Percentiles rank a stretch among this genome's conserved stretches.
These are phyloP conservation scores for Neoniphon sammara DNA, from an alignment of 2,797 vertebrate species.

Conservation along the genomic window DNA sequence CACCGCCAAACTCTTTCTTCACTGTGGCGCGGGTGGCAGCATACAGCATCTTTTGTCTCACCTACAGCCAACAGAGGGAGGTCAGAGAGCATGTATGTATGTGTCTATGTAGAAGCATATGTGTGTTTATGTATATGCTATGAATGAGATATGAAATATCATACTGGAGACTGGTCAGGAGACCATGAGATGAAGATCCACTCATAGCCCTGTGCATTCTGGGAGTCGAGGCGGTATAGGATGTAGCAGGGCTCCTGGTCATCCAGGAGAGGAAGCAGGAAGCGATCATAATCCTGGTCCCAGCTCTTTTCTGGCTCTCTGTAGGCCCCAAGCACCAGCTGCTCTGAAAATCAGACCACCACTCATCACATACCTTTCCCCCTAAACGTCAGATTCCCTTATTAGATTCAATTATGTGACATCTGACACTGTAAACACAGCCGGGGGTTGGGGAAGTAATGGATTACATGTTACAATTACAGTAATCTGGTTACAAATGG, in stretches of 20 bases:
- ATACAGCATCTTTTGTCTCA: slow-evolving; percentile 98
- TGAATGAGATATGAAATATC: slow-evolving; percentile 8
- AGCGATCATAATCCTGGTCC: slow-evolving; percentile 93
- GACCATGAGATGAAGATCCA: slow-evolving; percentile 99
- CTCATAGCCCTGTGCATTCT: slow-evolving; percentile 95
- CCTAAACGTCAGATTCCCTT: slow-evolving; percentile 15
- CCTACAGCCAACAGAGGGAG: slow-evolving; percentile 77
- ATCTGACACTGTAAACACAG: neutral
- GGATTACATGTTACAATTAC: neutral
- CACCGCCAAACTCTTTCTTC: slow-evolving; percentile 98
- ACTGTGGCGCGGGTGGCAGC: slow-evolving; percentile 97
- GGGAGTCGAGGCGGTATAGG: slow-evolving; percentile 95
- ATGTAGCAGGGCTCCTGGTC: slow-evolving; percentile 94
- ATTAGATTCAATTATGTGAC: neutral
- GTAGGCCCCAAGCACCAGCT: slow-evolving; percentile 95
- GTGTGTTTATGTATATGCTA: neutral
- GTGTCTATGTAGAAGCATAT: neutral
- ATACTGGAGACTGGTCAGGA: slow-evolving; percentile 95
- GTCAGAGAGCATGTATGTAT: neutral
- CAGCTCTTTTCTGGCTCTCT: slow-evolving; percentile 89
- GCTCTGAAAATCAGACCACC: slow-evolving; percentile 88
- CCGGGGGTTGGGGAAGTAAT: neutral
- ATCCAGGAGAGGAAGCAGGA: slow-evolving; percentile 91
- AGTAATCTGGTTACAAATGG: too few species aligned
- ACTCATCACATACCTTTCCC: slow-evolving; percentile 75